Conservation (phyloP, 2,797 vertebrate genomes). For the Nannoperca australis region DNA sequence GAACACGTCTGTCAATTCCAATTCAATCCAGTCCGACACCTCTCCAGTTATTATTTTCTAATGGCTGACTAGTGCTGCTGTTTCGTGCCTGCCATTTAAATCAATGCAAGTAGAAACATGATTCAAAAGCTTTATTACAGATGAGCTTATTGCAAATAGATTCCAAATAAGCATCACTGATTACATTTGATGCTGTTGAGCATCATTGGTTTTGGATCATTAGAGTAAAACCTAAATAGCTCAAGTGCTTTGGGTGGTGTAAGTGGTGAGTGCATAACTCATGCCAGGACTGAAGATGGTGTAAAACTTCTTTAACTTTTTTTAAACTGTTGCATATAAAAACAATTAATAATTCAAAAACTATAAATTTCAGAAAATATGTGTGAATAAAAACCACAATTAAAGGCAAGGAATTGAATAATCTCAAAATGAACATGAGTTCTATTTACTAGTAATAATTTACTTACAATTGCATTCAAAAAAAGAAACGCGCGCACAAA, state of each 20-base stretch:
- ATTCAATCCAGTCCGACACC: slow-evolving; percentile 42
- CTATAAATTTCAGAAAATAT: background rate
- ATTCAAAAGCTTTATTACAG: slow-evolving; percentile 37
- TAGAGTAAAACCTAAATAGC: slow-evolving; percentile 19
- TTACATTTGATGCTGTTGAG: slow-evolving; percentile 11
- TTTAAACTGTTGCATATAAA: background rate
- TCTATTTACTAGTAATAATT: background rate
- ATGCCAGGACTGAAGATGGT: background rate
- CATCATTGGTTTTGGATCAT: slow-evolving; percentile 30
- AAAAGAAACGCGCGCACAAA: background rate
- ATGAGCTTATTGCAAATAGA: slow-evolving; percentile 15
- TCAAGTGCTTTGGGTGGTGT: background rate
- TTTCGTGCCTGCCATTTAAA: slow-evolving; percentile 57
- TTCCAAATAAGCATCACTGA: slow-evolving; percentile 32
- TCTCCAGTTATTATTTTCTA: slow-evolving; percentile 62
- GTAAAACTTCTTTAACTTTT: too few species aligned
- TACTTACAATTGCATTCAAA: background rate
- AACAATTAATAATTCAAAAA: background rate
- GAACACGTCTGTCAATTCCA: slow-evolving; percentile 55
- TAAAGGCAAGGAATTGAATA: too few species aligned
- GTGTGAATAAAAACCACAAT: background rate
- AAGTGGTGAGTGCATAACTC: background rate
- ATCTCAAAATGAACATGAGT: background rate
- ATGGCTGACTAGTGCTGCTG: slow-evolving; percentile 44
- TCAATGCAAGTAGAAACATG: slow-evolving; percentile 29